phyloP scores from a whole-genome alignment of 2,888 invertebrate species.

The Colostygia pectinataria region DNA sequence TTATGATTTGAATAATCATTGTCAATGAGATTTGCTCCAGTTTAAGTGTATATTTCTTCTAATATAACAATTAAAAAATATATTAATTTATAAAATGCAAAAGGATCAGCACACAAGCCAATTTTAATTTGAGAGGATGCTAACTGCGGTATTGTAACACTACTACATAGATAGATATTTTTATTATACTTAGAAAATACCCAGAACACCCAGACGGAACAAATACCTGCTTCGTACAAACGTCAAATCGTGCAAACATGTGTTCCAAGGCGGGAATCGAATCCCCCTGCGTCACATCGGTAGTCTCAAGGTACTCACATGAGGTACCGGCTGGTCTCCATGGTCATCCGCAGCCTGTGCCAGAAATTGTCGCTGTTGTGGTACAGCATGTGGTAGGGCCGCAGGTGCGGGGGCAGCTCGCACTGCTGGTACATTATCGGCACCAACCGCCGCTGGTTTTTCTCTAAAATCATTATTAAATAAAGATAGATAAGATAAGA shows the following conservation, averaged over 20 bases:
- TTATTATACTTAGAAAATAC: no score
- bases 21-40: background rate
- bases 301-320: constrained; percentile 21
- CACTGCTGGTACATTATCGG: constrained; percentile 87
- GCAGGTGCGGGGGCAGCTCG: constrained; percentile 85
- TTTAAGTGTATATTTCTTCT: background rate
- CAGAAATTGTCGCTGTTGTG: constrained; percentile 86
- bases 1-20: background rate
- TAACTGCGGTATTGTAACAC: no score
- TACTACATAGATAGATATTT: no score
- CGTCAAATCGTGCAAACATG: no score
- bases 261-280: no score
- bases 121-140: no score
- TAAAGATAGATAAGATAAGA: background rate
- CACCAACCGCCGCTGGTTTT: constrained; percentile 80
- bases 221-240: background rate
- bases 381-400: constrained; percentile 84
- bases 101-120: background rate
- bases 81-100: background rate
- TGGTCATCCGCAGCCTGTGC: constrained; percentile 85
- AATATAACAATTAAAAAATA: no score
- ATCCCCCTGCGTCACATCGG: background rate
- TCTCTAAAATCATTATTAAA: background rate
- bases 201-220: no score
- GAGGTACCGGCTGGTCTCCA: constrained; percentile 44